Evolutionary conservation across 2,888 invertebrate genomes (phyloP).

Genomic region (Limenitis camilla): DNA sequence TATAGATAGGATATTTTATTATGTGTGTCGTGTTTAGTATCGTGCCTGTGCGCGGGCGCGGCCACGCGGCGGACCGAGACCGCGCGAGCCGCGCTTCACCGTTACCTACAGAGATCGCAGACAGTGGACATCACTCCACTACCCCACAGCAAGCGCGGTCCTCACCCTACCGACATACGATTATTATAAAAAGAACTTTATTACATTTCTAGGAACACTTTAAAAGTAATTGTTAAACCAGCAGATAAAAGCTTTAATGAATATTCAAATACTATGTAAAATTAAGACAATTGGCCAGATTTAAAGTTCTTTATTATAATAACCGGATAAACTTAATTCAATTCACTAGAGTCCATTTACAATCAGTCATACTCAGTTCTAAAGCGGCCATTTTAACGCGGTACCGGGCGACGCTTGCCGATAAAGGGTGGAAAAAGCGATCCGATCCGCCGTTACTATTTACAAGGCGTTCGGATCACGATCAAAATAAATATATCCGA

Average conservation of each 20-base stretch:
- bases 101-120: conserved; percentile 70
- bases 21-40: conserved; percentile 28
- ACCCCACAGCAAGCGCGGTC: conserved; percentile 52
- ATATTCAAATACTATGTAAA: not conserved
- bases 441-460: conserved; percentile 59
- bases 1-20: conserved; percentile 2
- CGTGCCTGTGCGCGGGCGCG: conserved; percentile 30
- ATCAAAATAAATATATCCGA: conserved; percentile 70
- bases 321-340: conserved; percentile 3
- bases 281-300: too few relatives aligned
- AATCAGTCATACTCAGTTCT: conserved; percentile 5
- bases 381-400: conserved; percentile 5
- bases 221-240: too few relatives aligned
- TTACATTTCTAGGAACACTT: conserved; percentile 1
- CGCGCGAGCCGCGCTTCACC: conserved; percentile 39
- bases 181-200: conserved; percentile 7
- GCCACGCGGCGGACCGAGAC: conserved; percentile 48
- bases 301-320: not conserved
- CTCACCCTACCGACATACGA: conserved; percentile 29
- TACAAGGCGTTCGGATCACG: conserved; percentile 65
- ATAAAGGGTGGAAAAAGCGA: conserved; percentile 51
- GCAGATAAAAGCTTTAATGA: too few relatives aligned
- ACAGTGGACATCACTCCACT: conserved; percentile 55
- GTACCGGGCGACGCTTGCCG: conserved; percentile 48
- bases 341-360: conserved; percentile 8